Conservation (phyloP, 2,113 vertebrate genomes). For the Pelmatolapia mariae region DNA sequence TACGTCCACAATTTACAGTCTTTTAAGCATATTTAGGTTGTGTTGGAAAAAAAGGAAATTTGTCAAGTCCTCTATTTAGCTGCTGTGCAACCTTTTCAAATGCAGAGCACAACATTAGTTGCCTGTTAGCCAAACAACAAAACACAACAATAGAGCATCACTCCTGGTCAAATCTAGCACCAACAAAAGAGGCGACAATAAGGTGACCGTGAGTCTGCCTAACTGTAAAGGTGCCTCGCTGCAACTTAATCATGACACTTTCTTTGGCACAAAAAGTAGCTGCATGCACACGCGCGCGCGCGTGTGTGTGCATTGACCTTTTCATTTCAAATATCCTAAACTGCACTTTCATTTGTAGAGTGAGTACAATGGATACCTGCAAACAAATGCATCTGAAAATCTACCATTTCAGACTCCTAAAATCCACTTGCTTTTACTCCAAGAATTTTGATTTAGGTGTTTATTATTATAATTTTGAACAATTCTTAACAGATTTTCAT, state of each 20-base stretch:
- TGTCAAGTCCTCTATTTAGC: neutral
- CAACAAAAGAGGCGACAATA: neutral
- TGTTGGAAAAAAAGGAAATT: accelerated
- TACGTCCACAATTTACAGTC: neutral
- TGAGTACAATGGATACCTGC: neutral
- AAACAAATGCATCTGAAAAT: neutral
- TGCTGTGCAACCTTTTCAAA: neutral
- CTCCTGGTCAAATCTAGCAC: neutral
- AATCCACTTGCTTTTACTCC: neutral
- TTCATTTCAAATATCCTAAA: neutral
- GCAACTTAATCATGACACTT: neutral
- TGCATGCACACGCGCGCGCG: accelerated
- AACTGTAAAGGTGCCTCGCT: neutral
- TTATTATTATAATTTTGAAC: neutral
- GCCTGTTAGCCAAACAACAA: neutral
- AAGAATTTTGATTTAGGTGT: neutral
- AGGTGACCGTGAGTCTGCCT: neutral
- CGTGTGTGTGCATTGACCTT: accelerated
- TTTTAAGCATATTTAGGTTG: neutral
- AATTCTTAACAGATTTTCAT: neutral
- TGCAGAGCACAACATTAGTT: neutral
- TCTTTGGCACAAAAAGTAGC: neutral
- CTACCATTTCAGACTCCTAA: neutral
- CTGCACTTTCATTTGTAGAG: neutral
- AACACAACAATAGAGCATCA: neutral